Percentiles rank a stretch among this genome's conserved stretches.
Conservation (phyloP, 2,113 vertebrate species). For the Saccopteryx bilineata region DNA sequence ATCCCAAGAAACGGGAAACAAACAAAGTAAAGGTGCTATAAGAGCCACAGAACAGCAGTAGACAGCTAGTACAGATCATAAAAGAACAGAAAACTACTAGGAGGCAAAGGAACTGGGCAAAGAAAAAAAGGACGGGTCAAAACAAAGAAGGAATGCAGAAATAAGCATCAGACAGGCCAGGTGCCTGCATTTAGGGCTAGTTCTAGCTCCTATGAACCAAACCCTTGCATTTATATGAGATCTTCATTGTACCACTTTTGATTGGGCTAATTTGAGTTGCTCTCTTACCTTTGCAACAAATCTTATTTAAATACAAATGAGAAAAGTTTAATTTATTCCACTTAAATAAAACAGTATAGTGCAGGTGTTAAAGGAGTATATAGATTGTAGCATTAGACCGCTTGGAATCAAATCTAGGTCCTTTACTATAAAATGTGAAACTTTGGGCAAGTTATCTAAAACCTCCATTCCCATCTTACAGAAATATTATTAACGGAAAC, state of each 20-base stretch:
- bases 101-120: background rate
- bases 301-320: conserved; percentile 45
- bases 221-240: background rate
- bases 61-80: background rate
- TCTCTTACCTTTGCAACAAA: conserved; percentile 4
- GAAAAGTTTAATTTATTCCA: conserved; percentile 33
- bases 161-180: background rate
- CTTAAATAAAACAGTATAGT: background rate
- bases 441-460: background rate
- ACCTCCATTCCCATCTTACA: background rate
- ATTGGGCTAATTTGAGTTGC: background rate
- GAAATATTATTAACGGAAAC: background rate
- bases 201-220: background rate
- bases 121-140: background rate
- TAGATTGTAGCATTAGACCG: background rate
- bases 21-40: background rate
- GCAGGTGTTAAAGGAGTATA: background rate
- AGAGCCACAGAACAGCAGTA: background rate
- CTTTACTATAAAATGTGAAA: background rate
- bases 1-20: background rate
- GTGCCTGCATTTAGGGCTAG: background rate
- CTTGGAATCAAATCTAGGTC: background rate
- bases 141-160: background rate
- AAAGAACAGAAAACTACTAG: background rate
- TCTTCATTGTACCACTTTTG: background rate